Evolutionary conservation across 2,888 invertebrate genomes (phyloP).

Genomic region (Chymomyza fuscimana): DNA sequence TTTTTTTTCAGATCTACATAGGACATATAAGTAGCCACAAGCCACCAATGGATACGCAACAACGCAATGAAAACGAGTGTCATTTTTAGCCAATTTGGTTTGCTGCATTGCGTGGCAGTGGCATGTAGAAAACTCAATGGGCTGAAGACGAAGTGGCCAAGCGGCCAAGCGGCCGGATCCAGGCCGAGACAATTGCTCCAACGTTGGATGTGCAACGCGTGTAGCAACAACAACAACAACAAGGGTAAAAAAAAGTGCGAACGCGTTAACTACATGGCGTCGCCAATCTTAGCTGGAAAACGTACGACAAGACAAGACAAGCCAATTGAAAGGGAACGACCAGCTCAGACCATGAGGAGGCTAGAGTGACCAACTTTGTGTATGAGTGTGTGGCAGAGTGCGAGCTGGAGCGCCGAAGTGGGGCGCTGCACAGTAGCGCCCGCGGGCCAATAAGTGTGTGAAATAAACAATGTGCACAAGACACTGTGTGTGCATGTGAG

Average conservation of each 20-base stretch:
- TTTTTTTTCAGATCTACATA: not conserved
- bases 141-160: constrained; percentile 59
- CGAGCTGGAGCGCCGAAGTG: constrained; percentile 14
- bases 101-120: constrained; percentile 68
- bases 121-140: constrained; percentile 69
- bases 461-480: constrained; percentile 73
- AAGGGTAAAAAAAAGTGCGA: constrained; percentile 63
- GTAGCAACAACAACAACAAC: constrained; percentile 26
- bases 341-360: constrained; percentile 28
- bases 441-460: constrained; percentile 74
- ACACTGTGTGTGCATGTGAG: constrained; percentile 11
- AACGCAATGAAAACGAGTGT: constrained; percentile 63
- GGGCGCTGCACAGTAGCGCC: constrained; percentile 61
- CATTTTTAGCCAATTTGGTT: constrained; percentile 68
- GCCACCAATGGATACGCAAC: constrained; percentile 15
- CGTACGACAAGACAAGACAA: constrained; percentile 71
- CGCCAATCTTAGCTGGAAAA: constrained; percentile 74
- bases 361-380: constrained; percentile 26
- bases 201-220: constrained; percentile 45
- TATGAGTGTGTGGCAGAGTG: constrained; percentile 10
- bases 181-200: not conserved
- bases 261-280: constrained; percentile 73
- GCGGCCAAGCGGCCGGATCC: constrained; percentile 5
- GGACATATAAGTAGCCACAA: constrained; percentile 11
- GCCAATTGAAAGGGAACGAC: constrained; percentile 56